Evolutionary conservation across 30 jellyfish, hydroid and myxozoan species (phyloP).

Genomic region (Aurelia sp.): DNA sequence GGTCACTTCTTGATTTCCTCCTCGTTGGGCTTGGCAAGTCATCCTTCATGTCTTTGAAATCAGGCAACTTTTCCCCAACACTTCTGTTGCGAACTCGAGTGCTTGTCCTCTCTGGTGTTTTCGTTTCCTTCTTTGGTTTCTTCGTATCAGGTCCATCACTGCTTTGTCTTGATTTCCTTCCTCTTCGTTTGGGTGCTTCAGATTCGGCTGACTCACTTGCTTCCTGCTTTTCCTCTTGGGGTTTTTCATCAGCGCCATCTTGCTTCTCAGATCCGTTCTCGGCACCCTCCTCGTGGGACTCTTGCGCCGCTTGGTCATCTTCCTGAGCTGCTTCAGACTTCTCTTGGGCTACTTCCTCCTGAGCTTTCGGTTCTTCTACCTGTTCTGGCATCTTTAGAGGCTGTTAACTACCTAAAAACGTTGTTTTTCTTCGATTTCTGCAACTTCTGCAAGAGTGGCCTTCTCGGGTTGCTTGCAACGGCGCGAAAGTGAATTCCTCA

Average conservation of each 20-base stretch:
- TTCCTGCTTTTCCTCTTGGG: slow-evolving; percentile 18
- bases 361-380: slow-evolving; percentile 41
- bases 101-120: slow-evolving; percentile 74
- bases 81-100: slow-evolving; percentile 70
- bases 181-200: slow-evolving; percentile 62
- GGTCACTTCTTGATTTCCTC: slow-evolving; percentile 61
- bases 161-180: slow-evolving; percentile 64
- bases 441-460: too few species aligned
- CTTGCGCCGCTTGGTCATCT: slow-evolving; percentile 38
- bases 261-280: slow-evolving; percentile 33
- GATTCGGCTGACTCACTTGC: slow-evolving; percentile 12
- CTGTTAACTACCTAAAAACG: background rate
- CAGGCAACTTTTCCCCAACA: slow-evolving; percentile 73
- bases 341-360: slow-evolving; percentile 8
- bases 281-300: slow-evolving; percentile 23
- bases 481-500: slow-evolving; percentile 46
- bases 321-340: slow-evolving; percentile 27
- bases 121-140: slow-evolving; percentile 65
- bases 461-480: background rate
- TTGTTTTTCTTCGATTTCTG: too few species aligned
- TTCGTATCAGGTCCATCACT: slow-evolving; percentile 72
- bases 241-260: slow-evolving; percentile 52
- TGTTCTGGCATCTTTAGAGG: slow-evolving; percentile 64
- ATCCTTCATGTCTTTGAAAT: slow-evolving; percentile 71
- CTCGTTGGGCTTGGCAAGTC: slow-evolving; percentile 66